phyloP scores from a whole-genome alignment of 2,113 vertebrate genomes.

The Ranitomeya imitator region DNA sequence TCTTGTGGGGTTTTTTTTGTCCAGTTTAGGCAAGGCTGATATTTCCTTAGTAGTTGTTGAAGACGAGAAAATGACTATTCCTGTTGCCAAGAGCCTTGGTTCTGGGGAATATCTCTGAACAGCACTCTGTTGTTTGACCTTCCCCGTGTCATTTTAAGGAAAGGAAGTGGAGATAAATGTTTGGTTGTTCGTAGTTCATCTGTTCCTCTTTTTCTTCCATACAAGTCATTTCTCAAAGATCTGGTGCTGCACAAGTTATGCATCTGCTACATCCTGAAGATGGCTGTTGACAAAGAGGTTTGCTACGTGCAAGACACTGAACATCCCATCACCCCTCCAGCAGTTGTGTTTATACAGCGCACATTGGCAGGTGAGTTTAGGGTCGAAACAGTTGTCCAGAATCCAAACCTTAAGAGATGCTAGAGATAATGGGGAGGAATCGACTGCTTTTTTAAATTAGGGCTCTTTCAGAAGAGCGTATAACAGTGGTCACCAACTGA shows the following conservation, averaged over 20 bases:
- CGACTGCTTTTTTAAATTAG: too few relatives aligned
- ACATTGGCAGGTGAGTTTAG: constrained; percentile 38
- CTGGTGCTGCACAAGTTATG: constrained; percentile 4
- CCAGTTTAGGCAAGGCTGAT: neutral
- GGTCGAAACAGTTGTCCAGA: neutral
- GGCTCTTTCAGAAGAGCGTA: too few relatives aligned
- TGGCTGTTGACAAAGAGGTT: constrained; percentile 10
- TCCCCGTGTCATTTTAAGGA: constrained; percentile 4
- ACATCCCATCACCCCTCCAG: neutral
- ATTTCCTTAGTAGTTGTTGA: constrained; percentile 1
- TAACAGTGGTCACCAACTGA: too few relatives aligned
- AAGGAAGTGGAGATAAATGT: constrained; percentile 50
- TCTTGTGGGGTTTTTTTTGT: constrained; percentile 2
- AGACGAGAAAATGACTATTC: neutral
- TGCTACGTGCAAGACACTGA: constrained; percentile 14
- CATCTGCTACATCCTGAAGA: constrained; percentile 48
- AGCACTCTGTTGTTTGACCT: constrained; percentile 44
- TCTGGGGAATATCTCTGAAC: constrained; percentile 29
- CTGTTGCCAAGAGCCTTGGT: constrained; percentile 9
- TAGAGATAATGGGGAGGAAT: neutral
- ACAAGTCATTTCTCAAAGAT: constrained; percentile 46
- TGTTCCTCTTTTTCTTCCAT: constrained; percentile 38
- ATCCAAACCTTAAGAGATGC: neutral
- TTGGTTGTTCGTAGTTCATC: constrained; percentile 22
- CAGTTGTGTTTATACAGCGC: constrained; percentile 23